Evolutionary conservation across 2,797 vertebrate genomes (phyloP), one percentile per base, ranked within the genome.

Genomic region (Craterocephalus amniculus): DNA sequence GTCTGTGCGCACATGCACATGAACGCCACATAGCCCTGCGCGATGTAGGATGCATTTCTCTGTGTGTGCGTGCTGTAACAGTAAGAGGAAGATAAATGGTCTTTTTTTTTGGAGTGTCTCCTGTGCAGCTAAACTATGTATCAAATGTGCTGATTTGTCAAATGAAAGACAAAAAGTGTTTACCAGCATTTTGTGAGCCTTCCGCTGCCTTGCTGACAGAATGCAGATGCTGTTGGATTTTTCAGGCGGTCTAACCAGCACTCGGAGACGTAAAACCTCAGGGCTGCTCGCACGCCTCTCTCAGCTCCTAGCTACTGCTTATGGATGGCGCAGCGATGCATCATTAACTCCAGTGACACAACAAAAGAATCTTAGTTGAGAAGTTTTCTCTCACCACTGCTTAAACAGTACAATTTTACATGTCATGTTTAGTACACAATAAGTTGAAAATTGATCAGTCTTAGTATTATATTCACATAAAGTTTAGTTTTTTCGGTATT

Each of bases 131-230:
- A 75, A 87, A 72, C 65, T 60, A 51, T 80, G 72, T 64, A 82
- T 88, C 80, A 84, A 84, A 91, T 83, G 67, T 87, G 88, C 88
- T 87, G 86, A 88, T 90, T 90, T 88, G 72, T 82, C 76, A 86
- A 89, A 88, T 80, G 74, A 86, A 87, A 86, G 82, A 81, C 81
- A 83, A 81, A 90, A 91, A 87, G 12, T 63, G 87, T 92, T 91
- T 88, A 84, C 83, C 78, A 72, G 88, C 22, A 9, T 69, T 85
- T 83, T 81, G 81, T 55, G 58, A 76, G 77, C 77, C 58, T 18
- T 18, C 79, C 77, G 69, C 73, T 43, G 78, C 59, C 58, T 43
- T 14, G 51, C 80, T 90, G 87, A 88, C 76, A 76, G 75, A 75
- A 83, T 51, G 74, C 83, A 83, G 89, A 83, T 80, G 87, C 83